These are phyloP conservation scores for Cotesia chilonis DNA, from an alignment of 1,140 invertebrate genomes.

Conservation along the genomic window DNA sequence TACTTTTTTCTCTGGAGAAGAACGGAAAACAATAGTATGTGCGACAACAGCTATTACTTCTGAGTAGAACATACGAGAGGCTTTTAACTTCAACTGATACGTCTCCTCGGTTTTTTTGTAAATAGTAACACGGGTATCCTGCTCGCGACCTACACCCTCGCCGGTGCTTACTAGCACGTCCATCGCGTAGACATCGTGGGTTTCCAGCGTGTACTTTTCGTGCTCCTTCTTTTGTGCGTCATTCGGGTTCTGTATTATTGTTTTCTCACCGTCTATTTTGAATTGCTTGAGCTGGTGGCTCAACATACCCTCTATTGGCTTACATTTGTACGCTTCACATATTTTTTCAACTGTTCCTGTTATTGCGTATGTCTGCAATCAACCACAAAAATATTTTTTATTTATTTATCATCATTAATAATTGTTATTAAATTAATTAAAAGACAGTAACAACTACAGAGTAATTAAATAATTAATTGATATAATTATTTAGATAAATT, in stretches of 20 bases:
- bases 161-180: slow-evolving; percentile 96
- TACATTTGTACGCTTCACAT: slow-evolving; percentile 91
- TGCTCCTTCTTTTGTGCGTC: slow-evolving; percentile 98
- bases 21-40: slow-evolving; percentile 92
- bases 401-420: too few species aligned
- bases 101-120: slow-evolving; percentile 98
- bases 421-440: too few species aligned
- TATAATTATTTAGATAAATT: slow-evolving; percentile 35
- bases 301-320: slow-evolving; percentile 98
- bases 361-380: slow-evolving; percentile 83
- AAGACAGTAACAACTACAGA: too few species aligned
- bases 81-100: slow-evolving; percentile 96
- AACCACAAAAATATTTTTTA: slow-evolving; percentile 2
- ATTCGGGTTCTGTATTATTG: slow-evolving; percentile 97
- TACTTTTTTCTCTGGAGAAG: slow-evolving; percentile 74
- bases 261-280: slow-evolving; percentile 98
- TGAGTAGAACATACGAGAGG: slow-evolving; percentile 93
- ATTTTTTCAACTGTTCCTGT: slow-evolving; percentile 95
- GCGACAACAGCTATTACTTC: slow-evolving; percentile 97
- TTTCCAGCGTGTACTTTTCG: slow-evolving; percentile 96
- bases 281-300: slow-evolving; percentile 97
- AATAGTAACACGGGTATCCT: slow-evolving; percentile 94
- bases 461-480: too few species aligned
- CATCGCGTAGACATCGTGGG: slow-evolving; percentile 96
- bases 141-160: slow-evolving; percentile 88